Base-by-base conservation (phyloP, 2,797 vertebrate species). In the Mormyrops boulengeri region DNA sequence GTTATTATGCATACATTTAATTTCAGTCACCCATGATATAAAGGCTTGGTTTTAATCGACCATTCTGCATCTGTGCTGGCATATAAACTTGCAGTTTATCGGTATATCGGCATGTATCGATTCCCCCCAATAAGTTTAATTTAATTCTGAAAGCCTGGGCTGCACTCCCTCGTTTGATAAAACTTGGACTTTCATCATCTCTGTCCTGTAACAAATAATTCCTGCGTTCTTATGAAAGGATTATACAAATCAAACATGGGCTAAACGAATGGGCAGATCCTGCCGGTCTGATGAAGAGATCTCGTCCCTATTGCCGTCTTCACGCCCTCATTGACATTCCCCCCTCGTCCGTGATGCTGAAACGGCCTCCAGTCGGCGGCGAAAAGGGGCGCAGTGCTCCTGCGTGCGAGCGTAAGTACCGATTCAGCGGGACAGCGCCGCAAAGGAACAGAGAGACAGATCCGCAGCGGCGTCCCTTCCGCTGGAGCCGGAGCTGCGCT, bases 361-460 rank as follows among this genome's bases (percentile, higher is more conserved):
- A 92, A 92, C 91, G 87, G 85, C 60, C 87, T 89, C 90, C 88
- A 85, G 55, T 87, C 80, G 86, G 88, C 73, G 87, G 30, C 82
- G 87, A 47, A 85, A 89, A 88, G 88, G 84, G 88, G 90, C 85
- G 91, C 82, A 88, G 60, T 88, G 90, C 88, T 50, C 93, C 90
- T 92, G 90, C 91, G 95, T 93, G 93, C 91, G 92, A 93, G 93
- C 94, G 94, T 94, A 93, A 91, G 94, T 93, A 93, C 93, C 90
- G 91, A 93, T 93, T 92, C 95, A 92, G 92, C 89, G 91, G 93
- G 93, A 94, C 93, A 93, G 93, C 93, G 91, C 94, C 93, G 91
- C 91, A 91, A 91, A 93, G 91, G 93, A 93, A 91, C 92, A 92
- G 90, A 86, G 89, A 89, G 89, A 92, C 90, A 91, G 90, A 91